Base-by-base conservation (phyloP, 2,888 invertebrate species). In the Magallana nippona region DNA sequence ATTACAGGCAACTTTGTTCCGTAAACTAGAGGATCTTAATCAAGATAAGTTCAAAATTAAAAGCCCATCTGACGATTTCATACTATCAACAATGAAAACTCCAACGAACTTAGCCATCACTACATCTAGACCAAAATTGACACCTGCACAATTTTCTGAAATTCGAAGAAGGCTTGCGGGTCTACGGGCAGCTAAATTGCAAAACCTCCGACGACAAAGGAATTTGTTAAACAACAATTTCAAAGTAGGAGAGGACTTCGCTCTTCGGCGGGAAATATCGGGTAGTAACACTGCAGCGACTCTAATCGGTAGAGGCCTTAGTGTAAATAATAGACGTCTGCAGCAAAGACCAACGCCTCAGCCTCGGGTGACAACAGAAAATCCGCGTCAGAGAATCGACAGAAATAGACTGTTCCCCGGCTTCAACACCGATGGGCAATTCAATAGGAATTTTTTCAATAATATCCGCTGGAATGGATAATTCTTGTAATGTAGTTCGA, bases 371-470 rank as follows among this genome's bases (percentile, higher is more conserved):
- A 71, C 71, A 13, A 71, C 71, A 22, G 22, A 71, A 71, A 71
- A 27, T 71, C 71, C 71, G 3, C 71, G 71, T 15, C 71, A 71
- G 27, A 22, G 71, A 27, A 71, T 71, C 15, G 71, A 71, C 27
- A 71, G 71, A 71, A 71, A 71, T 15, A 71, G 71, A 71, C 71
- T 27, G 71, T 27, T 71, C 15, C 71, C 71, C 19, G 71, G 71
- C 5, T 71, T 71, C 32, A 71, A 71, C 71, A 13, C 32, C 15
- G 71, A 22, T 32, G 32, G 32, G 15, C 71, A 71, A 71, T 71
- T 71, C 15, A 71, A 71, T 32, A 22, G 27, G 15, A 71, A 71
- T 71, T 71, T 71, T 71, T 71, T 71, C 32, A 71, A 71, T 71
- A 71, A 71, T 27, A 71, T 71, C 5, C 71, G 71, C 22, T 71